A percentile compares a stretch with the other conserved stretches of the same genome.
phyloP scores from a whole-genome alignment of 2,113 vertebrate genomes.

The Felis catus region DNA sequence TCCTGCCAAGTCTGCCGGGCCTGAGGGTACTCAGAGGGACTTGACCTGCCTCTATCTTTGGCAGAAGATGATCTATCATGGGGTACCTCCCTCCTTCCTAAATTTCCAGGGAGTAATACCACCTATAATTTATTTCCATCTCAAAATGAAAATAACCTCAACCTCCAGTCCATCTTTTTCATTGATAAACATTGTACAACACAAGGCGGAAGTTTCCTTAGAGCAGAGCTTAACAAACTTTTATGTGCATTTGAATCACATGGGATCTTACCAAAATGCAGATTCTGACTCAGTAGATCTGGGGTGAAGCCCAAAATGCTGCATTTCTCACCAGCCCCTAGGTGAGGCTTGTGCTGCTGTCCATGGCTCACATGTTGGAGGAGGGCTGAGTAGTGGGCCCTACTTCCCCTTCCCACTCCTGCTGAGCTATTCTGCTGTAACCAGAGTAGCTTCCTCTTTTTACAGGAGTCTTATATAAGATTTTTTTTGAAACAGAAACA shows the following conservation, averaged over 20 bases:
- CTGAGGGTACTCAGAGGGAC: neutral
- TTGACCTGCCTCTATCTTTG: accelerated
- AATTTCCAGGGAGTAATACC: neutral
- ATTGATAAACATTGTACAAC: neutral
- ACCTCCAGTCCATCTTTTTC: neutral
- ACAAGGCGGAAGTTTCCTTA: neutral
- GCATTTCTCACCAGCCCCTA: accelerated
- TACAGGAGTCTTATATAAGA: neutral
- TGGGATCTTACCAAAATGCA: neutral
- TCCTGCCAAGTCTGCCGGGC: neutral
- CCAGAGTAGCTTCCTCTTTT: neutral
- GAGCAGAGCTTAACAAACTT: neutral
- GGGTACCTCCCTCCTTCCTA: neutral
- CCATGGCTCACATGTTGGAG: accelerated
- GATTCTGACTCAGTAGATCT: neutral
- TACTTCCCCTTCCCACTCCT: too few species aligned
- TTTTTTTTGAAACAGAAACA: neutral
- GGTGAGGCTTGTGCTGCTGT: neutral
- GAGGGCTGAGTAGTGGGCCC: neutral
- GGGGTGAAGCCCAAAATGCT: neutral
- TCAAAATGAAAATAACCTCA: neutral
- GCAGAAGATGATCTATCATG: neutral
- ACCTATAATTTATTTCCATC: neutral
- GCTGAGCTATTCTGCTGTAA: neutral
- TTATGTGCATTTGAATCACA: neutral